Evolutionary conservation across 2,797 vertebrate species (phyloP).

Genomic region (Sphaeramia orbicularis): DNA sequence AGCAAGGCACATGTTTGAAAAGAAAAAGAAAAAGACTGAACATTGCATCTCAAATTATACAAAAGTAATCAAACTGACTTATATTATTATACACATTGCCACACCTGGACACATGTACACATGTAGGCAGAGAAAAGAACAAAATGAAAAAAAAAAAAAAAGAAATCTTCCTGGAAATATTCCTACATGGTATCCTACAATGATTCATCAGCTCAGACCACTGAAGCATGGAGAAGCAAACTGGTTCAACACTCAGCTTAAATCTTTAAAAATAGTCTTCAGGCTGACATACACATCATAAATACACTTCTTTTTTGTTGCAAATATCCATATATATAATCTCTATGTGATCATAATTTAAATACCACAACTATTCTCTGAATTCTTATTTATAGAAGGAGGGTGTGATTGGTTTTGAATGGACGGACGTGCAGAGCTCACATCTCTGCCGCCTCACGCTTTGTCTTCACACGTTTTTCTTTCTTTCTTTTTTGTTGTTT

Average conservation of each 20-base stretch:
- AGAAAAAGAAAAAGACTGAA: slow-evolving; percentile 50
- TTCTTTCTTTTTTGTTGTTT: no score
- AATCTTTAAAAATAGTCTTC: slow-evolving; percentile 82
- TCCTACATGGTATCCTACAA: slow-evolving; percentile 72
- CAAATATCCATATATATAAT: slow-evolving; percentile 82
- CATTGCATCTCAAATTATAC: slow-evolving; percentile 71
- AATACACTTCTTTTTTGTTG: slow-evolving; percentile 79
- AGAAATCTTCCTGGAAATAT: slow-evolving; percentile 63
- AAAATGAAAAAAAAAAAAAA: slow-evolving; percentile 33
- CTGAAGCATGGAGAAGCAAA: slow-evolving; percentile 78
- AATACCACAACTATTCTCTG: slow-evolving; percentile 79
- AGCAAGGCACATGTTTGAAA: slow-evolving; percentile 87
- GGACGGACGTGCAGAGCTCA: slow-evolving; percentile 20
- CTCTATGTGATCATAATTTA: slow-evolving; percentile 81
- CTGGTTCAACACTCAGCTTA: slow-evolving; percentile 71
- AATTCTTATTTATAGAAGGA: slow-evolving; percentile 55
- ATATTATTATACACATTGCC: slow-evolving; percentile 68
- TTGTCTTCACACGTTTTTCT: slow-evolving; percentile 22
- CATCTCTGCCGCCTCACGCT: slow-evolving; percentile 28
- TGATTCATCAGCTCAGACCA: slow-evolving; percentile 69
- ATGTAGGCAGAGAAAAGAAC: slow-evolving; percentile 50
- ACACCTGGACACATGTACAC: slow-evolving; percentile 67
- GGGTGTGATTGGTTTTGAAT: slow-evolving; percentile 29
- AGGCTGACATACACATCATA: slow-evolving; percentile 79
- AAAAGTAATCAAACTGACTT: slow-evolving; percentile 63